Conservation (phyloP, 2,888 invertebrate genomes). For the Lithodes maja region DNA sequence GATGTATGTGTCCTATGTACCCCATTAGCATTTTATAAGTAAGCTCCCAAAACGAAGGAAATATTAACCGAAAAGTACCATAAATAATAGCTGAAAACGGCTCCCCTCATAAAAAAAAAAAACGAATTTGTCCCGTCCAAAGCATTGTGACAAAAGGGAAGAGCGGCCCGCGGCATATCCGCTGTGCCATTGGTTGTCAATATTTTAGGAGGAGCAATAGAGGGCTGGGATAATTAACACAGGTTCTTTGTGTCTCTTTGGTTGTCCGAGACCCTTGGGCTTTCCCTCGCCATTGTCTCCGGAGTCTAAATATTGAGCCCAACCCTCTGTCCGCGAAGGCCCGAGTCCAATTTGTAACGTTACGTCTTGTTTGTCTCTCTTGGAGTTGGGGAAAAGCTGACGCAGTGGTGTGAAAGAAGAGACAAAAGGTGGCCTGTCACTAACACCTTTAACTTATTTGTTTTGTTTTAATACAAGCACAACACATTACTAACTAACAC, state of each 20-base stretch:
- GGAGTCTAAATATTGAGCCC: constrained; percentile 62
- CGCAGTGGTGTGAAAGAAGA: neutral
- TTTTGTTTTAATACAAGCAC: too few relatives aligned
- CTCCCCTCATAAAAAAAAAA: neutral
- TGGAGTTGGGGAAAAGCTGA: neutral
- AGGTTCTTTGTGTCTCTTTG: constrained; percentile 52
- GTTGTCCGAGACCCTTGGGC: constrained; percentile 54
- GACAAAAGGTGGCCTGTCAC: too few relatives aligned
- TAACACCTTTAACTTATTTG: too few relatives aligned
- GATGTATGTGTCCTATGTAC: neutral
- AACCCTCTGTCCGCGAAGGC: constrained; percentile 39
- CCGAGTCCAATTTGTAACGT: constrained; percentile 49
- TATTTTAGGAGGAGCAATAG: constrained; percentile 59
- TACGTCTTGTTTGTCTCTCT: constrained; percentile 20
- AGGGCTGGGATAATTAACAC: constrained; percentile 62
- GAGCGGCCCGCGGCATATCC: constrained; percentile 28
- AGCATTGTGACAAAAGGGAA: constrained; percentile 36
- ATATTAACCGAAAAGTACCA: neutral
- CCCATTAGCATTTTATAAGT: neutral
- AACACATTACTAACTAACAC: too few relatives aligned
- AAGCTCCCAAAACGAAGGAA: neutral
- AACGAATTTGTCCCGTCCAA: constrained; percentile 22
- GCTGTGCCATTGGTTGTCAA: constrained; percentile 62
- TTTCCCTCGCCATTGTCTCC: constrained; percentile 51
- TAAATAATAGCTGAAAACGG: neutral